Conservation (phyloP, 2,797 vertebrate species). For the Falco berigora region DNA sequence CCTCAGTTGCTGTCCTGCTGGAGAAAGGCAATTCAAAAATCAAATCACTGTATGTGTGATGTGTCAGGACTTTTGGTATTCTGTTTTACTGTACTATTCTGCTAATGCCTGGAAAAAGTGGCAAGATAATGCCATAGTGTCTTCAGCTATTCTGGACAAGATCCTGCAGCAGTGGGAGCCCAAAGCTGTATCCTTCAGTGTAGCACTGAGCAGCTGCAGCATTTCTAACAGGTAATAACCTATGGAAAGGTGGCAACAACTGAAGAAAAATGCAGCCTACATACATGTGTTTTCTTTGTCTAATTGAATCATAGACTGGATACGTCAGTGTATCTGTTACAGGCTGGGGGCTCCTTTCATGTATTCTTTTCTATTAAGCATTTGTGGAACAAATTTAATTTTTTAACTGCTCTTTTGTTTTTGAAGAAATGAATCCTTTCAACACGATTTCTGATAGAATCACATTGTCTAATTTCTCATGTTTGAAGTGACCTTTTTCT, state of each 20-base stretch:
- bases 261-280: background rate
- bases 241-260: background rate
- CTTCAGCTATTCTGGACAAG: background rate
- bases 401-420: background rate
- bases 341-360: background rate
- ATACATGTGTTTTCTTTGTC: background rate
- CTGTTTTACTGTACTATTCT: background rate
- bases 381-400: background rate
- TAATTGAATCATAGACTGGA: background rate
- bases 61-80: background rate
- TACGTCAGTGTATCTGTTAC: background rate
- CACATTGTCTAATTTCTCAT: background rate
- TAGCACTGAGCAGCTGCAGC: background rate
- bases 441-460: slow-evolving; percentile 14
- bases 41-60: background rate
- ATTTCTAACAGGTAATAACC: background rate
- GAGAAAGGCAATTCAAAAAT: background rate
- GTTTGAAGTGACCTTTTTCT: slow-evolving; percentile 40
- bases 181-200: fast-evolving
- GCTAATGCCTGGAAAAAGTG: background rate
- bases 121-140: background rate
- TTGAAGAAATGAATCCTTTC: background rate
- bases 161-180: background rate
- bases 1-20: background rate
- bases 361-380: background rate